A percentile compares a stretch with the other conserved stretches of the same genome.
These are phyloP conservation scores for Lathronympha strigana DNA, from an alignment of 2,888 invertebrate species.

Conservation along the genomic window DNA sequence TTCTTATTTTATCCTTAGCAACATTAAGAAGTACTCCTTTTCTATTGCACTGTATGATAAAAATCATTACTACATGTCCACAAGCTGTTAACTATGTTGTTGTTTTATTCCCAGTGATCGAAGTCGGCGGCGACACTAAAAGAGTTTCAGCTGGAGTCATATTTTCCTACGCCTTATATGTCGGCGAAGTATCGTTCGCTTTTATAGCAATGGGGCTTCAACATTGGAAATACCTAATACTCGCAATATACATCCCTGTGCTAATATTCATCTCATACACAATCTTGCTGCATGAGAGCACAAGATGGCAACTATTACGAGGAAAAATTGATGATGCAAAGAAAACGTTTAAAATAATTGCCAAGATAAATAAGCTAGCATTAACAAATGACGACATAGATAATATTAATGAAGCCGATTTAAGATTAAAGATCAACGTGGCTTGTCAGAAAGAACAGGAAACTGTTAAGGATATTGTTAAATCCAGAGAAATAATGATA, in stretches of 20 bases:
- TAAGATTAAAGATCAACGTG: constrained; percentile 61
- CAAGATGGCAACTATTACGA: constrained; percentile 69
- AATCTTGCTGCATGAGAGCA: constrained; percentile 64
- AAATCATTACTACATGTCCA: too few species aligned
- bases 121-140: constrained; percentile 70
- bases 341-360: constrained; percentile 57
- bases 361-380: constrained; percentile 62
- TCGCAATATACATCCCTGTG: constrained; percentile 63
- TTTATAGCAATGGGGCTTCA: constrained; percentile 64
- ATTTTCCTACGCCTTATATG: constrained; percentile 68
- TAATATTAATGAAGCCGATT: constrained; percentile 58
- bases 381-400: constrained; percentile 59
- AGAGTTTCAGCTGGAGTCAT: constrained; percentile 67
- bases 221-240: constrained; percentile 67
- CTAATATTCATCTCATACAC: constrained; percentile 59
- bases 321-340: constrained; percentile 64
- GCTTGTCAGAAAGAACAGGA: constrained; percentile 64
- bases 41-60: too few species aligned
- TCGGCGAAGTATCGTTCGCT: constrained; percentile 68
- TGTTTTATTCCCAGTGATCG: constrained; percentile 64
- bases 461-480: constrained; percentile 60
- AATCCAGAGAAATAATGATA: constrained; percentile 67
- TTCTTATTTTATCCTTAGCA: too few species aligned
- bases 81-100: too few species aligned
- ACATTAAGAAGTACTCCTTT: too few species aligned